phyloP scores from a whole-genome alignment of 2,888 invertebrate species.

The Therioaphis trifolii region DNA sequence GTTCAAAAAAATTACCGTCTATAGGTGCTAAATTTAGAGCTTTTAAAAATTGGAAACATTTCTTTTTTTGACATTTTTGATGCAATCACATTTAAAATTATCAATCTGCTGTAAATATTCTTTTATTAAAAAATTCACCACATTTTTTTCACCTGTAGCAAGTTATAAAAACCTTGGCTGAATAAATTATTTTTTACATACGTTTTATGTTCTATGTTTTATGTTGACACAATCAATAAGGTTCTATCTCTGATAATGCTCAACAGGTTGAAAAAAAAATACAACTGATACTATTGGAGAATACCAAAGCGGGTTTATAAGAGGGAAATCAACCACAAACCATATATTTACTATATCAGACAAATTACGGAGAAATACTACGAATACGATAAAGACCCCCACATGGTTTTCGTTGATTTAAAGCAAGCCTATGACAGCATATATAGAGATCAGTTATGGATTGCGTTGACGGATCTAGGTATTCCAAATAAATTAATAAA shows the following conservation, averaged over 20 bases:
- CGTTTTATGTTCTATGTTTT: no score
- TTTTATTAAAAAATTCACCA: no score
- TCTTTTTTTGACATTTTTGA: no score
- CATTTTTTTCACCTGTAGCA: no score
- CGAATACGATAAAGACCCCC: not conserved
- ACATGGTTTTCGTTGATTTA: conserved; percentile 16
- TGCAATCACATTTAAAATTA: no score
- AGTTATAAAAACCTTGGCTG: no score
- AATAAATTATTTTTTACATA: no score
- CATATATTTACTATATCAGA: conserved; percentile 22
- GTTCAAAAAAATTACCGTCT: no score
- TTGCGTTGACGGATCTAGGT: conserved; percentile 20
- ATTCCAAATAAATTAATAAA: conserved; percentile 21
- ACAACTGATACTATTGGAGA: conserved; percentile 3
- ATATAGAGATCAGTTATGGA: conserved; percentile 24
- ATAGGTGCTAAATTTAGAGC: no score
- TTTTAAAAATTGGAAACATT: no score
- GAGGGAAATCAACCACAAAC: conserved; percentile 15
- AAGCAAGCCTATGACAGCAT: conserved; percentile 9
- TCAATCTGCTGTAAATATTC: no score
- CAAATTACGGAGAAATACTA: conserved; percentile 20
- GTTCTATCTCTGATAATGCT: conserved; percentile 22
- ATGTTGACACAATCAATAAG: conserved; percentile 14
- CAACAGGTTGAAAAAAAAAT: conserved; percentile 5
- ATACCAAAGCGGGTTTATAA: conserved; percentile 40